Conservation (phyloP, 1,140 invertebrate species). For the Bicyclus anynana region DNA sequence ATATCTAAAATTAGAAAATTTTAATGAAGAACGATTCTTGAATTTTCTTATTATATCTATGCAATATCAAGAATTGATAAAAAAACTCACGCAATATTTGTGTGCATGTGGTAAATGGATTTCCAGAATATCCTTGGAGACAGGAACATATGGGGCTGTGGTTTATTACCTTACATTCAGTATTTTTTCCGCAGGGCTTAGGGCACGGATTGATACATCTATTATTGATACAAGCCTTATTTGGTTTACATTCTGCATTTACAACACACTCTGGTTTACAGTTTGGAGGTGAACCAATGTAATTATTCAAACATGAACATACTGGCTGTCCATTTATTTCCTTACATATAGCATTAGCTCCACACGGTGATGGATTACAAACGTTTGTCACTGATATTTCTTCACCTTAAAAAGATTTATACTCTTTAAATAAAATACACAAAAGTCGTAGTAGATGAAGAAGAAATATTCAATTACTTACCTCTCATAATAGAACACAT, state of each 20-base stretch:
- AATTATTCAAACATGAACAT: constrained; percentile 80
- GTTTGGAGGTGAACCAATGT: constrained; percentile 78
- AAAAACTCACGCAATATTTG: constrained; percentile 79
- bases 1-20: constrained; percentile 44
- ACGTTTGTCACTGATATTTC: constrained; percentile 67
- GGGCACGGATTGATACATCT: constrained; percentile 81
- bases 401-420: constrained; percentile 38
- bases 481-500: constrained; percentile 75
- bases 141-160: constrained; percentile 81
- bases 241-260: constrained; percentile 81
- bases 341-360: constrained; percentile 57
- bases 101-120: constrained; percentile 78
- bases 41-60: background rate
- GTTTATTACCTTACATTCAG: constrained; percentile 77
- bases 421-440: background rate
- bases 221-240: constrained; percentile 80
- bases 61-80: background rate
- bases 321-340: constrained; percentile 74
- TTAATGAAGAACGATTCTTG: constrained; percentile 8
- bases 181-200: constrained; percentile 76
- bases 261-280: constrained; percentile 80
- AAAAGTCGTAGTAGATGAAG: background rate
- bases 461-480: constrained; percentile 32
- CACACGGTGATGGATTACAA: constrained; percentile 75
- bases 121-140: constrained; percentile 77